Evolutionary conservation across 2,888 invertebrate genomes (phyloP).

Genomic region (Herminia tarsipennalis): DNA sequence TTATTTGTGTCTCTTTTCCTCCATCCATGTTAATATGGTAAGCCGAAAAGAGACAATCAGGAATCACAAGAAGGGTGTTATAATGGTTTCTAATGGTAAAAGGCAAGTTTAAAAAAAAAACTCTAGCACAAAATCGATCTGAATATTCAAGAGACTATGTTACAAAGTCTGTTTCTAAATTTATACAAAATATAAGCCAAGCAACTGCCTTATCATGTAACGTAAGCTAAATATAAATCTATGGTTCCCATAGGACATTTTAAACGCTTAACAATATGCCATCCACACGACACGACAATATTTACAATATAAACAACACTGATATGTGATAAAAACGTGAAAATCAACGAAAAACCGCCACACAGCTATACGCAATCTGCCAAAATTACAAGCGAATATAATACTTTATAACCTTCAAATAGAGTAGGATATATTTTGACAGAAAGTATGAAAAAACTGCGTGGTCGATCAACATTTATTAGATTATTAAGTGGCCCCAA

Average conservation of each 20-base stretch:
- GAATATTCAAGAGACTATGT: too few relatives aligned
- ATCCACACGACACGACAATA: slow-evolving; percentile 81
- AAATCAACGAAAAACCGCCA: slow-evolving; percentile 46
- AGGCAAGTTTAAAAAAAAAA: too few relatives aligned
- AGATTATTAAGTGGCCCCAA: slow-evolving; percentile 69
- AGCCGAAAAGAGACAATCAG: too few relatives aligned
- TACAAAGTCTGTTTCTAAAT: too few relatives aligned
- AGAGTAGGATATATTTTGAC: slow-evolving; percentile 33
- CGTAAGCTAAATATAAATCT: slow-evolving; percentile 34
- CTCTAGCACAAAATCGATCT: too few relatives aligned
- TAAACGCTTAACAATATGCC: slow-evolving; percentile 49
- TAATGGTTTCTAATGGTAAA: too few relatives aligned
- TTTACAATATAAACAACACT: slow-evolving; percentile 67
- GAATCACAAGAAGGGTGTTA: too few relatives aligned
- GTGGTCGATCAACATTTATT: slow-evolving; percentile 50
- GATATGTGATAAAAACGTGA: slow-evolving; percentile 77
- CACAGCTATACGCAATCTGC: slow-evolving; percentile 43
- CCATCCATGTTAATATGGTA: too few relatives aligned
- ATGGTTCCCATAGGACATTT: slow-evolving; percentile 17
- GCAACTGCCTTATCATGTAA: background rate
- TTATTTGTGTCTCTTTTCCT: too few relatives aligned
- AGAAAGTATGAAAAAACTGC: slow-evolving; percentile 43
- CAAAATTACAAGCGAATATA: slow-evolving; percentile 42
- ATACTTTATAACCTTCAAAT: slow-evolving; percentile 28
- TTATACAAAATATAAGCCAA: too few relatives aligned